Base-by-base conservation (phyloP, 2,797 vertebrate species). In the Acestrorhynchus altus region DNA sequence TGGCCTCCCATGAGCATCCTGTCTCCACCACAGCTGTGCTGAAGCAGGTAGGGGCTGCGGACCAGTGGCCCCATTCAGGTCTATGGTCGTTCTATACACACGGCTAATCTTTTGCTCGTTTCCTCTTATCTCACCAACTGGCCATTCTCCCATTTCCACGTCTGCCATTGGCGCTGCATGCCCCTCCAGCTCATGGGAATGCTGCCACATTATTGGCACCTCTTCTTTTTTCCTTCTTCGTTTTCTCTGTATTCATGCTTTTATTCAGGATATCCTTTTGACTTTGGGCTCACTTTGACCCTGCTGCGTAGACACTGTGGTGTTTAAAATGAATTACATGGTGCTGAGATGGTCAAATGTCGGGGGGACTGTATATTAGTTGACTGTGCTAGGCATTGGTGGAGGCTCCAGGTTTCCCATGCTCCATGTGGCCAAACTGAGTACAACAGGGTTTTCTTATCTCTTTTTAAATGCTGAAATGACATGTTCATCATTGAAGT, bases 71-170 rank as follows among this genome's bases (percentile, higher is more conserved):
- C 90, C 89, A 86, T 90, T 88, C 89, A 81, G 81, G 69, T 83
- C 69, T 86, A 87, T 83, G 87, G 86, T 91, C 31, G 31, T 6
- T 35, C 89, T 82, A 84, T 86, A 84, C 83, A 87, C 83, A 88
- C 87, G 80, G 82, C 89, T 93, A 92, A 92, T 93, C 92, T 92
- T 86, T 77, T 79, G 83, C 82, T 78, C 71, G 86, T 86, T 84
- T 71, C 68, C 42, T 87, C 88, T 93, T 93, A 92, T 93, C 92
- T 91, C 84, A 79, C 82, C 44, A 75, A 75, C 87, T 84, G 86
- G 85, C 90, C 83, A 47, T 77, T 89, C 71, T 66, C 68, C 59
- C 8, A 52, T 79, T 66, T 68, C 65, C 76, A 81, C 70, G 51
- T 40, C 40, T 39, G 1, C 69, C 18, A 31, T 63, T 35, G 63